A percentile compares a stretch with the other conserved stretches of the same genome.
Evolutionary conservation across 1,140 invertebrate species (phyloP).

Genomic region (Solen grandis): DNA sequence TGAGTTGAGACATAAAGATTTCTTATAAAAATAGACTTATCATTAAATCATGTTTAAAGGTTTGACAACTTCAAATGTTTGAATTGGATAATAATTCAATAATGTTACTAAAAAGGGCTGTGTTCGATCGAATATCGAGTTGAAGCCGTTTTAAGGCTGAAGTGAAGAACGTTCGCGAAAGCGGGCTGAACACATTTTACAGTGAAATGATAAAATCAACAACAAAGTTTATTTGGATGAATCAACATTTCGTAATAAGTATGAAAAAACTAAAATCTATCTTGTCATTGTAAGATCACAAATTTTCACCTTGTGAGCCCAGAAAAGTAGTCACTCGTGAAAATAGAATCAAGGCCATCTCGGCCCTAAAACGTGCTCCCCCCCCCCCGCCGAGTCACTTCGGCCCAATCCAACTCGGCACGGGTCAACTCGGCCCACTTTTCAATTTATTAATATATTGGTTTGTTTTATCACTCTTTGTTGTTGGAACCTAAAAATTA

Average conservation of each 20-base stretch:
- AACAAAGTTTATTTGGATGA: too few relatives aligned
- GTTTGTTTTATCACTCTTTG: background rate
- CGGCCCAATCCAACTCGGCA: background rate
- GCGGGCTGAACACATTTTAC: too few relatives aligned
- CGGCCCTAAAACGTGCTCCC: background rate
- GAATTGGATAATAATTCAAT: constrained; percentile 32
- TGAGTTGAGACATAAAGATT: constrained; percentile 1
- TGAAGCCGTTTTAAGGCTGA: constrained; percentile 22
- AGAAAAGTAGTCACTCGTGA: too few relatives aligned
- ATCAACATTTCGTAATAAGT: too few relatives aligned
- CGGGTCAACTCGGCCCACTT: background rate
- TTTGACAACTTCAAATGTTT: constrained; percentile 23
- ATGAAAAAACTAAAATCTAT: too few relatives aligned
- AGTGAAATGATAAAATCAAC: constrained; percentile 9
- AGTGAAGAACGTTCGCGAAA: too few relatives aligned
- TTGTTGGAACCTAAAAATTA: background rate
- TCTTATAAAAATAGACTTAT: constrained; percentile 25
- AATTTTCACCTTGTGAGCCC: too few relatives aligned
- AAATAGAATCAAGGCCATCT: background rate
- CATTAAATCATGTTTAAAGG: constrained; percentile 9
- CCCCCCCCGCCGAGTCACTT: too few relatives aligned
- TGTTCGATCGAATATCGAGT: constrained; percentile 33
- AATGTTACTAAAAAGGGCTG: constrained; percentile 19
- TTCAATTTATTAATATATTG: background rate
- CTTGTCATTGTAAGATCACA: too few relatives aligned